These are phyloP conservation scores for Limulus polyphemus DNA, from an alignment of 2,888 invertebrate species.

Conservation along the genomic window DNA sequence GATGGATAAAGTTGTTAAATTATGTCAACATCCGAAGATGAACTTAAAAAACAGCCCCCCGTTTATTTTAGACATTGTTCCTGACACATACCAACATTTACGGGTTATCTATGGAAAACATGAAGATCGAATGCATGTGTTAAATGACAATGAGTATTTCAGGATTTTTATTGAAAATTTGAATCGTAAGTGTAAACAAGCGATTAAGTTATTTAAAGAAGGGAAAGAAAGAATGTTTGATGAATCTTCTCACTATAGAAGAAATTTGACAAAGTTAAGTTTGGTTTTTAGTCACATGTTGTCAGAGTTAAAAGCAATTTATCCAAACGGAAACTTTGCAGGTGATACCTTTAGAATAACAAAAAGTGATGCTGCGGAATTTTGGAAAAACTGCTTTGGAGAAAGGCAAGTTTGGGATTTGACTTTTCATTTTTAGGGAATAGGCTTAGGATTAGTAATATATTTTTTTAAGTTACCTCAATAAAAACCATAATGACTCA, in stretches of 20 bases:
- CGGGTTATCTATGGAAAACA: constrained; percentile 89
- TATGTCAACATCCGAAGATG: constrained; percentile 97
- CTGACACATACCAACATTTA: constrained; percentile 95
- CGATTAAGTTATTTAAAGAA: constrained; percentile 94
- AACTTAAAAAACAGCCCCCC: constrained; percentile 98
- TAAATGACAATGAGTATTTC: constrained; percentile 84
- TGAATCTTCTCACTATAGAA: constrained; percentile 81
- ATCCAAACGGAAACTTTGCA: constrained; percentile 88
- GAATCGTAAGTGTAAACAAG: constrained; percentile 97
- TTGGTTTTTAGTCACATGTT: constrained; percentile 99
- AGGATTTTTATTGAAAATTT: constrained; percentile 95
- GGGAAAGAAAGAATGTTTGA: constrained; percentile 98
- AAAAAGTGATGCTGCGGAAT: constrained; percentile 96
- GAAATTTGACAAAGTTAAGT: constrained; percentile 93
- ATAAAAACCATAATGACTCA: too few species aligned
- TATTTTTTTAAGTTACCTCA: too few species aligned
- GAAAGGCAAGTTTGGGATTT: constrained; percentile 56
- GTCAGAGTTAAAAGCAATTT: constrained; percentile 95
- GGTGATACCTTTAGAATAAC: constrained; percentile 98
- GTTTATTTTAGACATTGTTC: constrained; percentile 95
- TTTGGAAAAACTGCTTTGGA: constrained; percentile 92
- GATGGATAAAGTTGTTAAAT: constrained; percentile 98
- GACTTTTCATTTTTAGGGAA: too few species aligned
- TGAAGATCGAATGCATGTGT: constrained; percentile 80
- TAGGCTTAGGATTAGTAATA: too few species aligned